Evolutionary conservation across 92 coral and sea anemone species (phyloP).

Genomic region (Heteractis magnifica): DNA sequence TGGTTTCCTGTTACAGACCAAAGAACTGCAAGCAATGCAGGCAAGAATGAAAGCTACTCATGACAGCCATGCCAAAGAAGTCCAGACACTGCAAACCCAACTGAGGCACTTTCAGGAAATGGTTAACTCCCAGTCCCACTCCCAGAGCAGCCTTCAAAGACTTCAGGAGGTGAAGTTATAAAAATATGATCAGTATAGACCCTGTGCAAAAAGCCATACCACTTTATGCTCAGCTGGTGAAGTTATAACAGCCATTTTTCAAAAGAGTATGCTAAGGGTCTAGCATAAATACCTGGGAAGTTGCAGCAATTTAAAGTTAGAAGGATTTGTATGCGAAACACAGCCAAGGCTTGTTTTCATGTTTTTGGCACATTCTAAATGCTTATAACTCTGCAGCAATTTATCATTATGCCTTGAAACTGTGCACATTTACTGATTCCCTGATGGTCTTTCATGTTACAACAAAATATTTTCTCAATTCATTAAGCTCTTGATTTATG

Average conservation of each 20-base stretch:
- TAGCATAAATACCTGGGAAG: no score
- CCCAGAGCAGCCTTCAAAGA: constrained; percentile 60
- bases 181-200: background rate
- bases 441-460: no score
- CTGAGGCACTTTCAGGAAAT: constrained; percentile 71
- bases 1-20: constrained; percentile 49
- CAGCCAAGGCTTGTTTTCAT: no score
- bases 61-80: constrained; percentile 74
- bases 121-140: constrained; percentile 59
- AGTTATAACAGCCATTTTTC: background rate
- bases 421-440: no score
- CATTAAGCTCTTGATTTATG: no score
- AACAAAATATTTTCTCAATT: no score
- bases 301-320: no score
- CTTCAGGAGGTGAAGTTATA: constrained; percentile 56
- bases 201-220: background rate
- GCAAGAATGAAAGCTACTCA: constrained; percentile 92
- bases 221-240: background rate
- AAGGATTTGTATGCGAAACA: no score
- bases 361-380: no score
- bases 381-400: no score
- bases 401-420: no score
- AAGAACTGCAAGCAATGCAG: constrained; percentile 93
- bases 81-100: constrained; percentile 65
- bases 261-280: no score